Percentiles rank a stretch among this genome's conserved stretches.
Evolutionary conservation across 2,888 invertebrate species (phyloP).

Genomic region (Nomada ruficornis): DNA sequence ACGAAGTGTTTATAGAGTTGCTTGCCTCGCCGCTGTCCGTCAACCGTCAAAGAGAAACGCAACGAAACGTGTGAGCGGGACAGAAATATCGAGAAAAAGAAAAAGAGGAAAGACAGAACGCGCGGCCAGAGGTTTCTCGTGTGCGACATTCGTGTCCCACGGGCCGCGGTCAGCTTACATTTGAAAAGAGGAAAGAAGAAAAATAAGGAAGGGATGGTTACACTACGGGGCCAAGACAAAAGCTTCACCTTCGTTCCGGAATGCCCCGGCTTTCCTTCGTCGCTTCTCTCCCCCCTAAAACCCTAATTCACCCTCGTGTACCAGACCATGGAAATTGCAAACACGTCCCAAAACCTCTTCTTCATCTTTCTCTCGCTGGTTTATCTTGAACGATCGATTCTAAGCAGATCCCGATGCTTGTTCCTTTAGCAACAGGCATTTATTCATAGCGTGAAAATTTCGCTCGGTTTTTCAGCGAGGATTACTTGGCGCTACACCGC

Average conservation of each 20-base stretch:
- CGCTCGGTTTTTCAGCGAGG: slow-evolving; percentile 31
- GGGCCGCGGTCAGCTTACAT: slow-evolving; percentile 58
- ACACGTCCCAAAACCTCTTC: background rate
- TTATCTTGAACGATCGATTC: background rate
- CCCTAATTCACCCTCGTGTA: background rate
- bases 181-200: slow-evolving; percentile 52
- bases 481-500: slow-evolving; percentile 57
- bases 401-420: too few relatives aligned
- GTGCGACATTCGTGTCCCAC: slow-evolving; percentile 48
- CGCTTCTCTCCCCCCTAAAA: background rate
- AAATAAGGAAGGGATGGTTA: slow-evolving; percentile 60
- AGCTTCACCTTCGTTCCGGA: slow-evolving; percentile 57
- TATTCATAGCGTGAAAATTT: slow-evolving; percentile 4
- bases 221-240: slow-evolving; percentile 63
- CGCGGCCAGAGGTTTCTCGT: slow-evolving; percentile 12
- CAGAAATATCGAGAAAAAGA: background rate
- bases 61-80: slow-evolving; percentile 26
- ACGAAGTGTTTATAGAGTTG: slow-evolving; percentile 76
- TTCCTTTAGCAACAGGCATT: background rate
- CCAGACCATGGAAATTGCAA: slow-evolving; percentile 22
- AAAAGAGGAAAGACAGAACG: slow-evolving; percentile 47
- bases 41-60: slow-evolving; percentile 65
- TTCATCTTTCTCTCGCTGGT: background rate
- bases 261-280: slow-evolving; percentile 47
- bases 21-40: slow-evolving; percentile 71